These are phyloP conservation scores for Eristalinus sepulchralis DNA, from an alignment of 2,888 invertebrate species.

Conservation along the genomic window DNA sequence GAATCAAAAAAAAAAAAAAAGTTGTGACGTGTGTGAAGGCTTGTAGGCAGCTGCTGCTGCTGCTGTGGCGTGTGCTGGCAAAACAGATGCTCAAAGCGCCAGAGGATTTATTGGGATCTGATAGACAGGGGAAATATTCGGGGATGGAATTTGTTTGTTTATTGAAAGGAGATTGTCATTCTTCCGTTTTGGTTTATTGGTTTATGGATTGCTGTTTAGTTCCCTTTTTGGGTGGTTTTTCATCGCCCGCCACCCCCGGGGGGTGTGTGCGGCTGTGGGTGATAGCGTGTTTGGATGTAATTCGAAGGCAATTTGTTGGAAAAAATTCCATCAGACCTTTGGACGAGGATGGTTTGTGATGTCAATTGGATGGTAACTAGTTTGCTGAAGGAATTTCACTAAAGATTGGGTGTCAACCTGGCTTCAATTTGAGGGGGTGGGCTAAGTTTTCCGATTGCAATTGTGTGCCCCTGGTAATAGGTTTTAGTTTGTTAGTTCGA, in stretches of 20 bases:
- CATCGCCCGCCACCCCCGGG: neutral
- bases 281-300: slow-evolving; percentile 54
- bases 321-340: neutral
- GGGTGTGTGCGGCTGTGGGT: neutral
- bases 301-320: slow-evolving; percentile 52
- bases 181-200: slow-evolving; percentile 69
- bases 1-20: slow-evolving; percentile 37
- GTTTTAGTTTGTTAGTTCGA: too few species aligned
- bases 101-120: slow-evolving; percentile 59
- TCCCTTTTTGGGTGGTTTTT: neutral
- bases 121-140: slow-evolving; percentile 46
- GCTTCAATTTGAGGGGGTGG: too few species aligned
- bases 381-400: neutral
- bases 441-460: too few species aligned
- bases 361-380: slow-evolving; percentile 8
- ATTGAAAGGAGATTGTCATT: slow-evolving; percentile 71
- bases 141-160: slow-evolving; percentile 63
- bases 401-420: neutral
- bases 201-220: slow-evolving; percentile 62
- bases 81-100: slow-evolving; percentile 45
- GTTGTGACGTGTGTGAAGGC: slow-evolving; percentile 29
- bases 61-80: slow-evolving; percentile 36
- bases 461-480: too few species aligned
- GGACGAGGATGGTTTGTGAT: neutral
- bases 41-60: neutral